A percentile compares a stretch with the other conserved stretches of the same genome.
These are phyloP conservation scores for Panorpa germanica DNA, from an alignment of 2,888 invertebrate genomes.

Conservation along the genomic window DNA sequence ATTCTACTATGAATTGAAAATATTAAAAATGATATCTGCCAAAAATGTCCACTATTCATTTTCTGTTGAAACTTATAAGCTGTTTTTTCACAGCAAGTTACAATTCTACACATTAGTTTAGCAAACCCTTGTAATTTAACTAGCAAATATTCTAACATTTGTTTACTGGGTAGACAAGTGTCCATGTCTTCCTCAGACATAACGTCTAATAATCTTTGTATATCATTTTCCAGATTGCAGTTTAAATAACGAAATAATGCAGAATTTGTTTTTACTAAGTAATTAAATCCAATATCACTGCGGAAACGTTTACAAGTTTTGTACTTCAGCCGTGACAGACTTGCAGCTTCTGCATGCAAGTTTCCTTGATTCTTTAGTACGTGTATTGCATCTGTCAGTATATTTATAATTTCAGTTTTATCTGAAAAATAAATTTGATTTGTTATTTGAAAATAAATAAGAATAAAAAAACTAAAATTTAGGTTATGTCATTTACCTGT, in stretches of 20 bases:
- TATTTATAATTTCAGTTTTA: constrained; percentile 5
- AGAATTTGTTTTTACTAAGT: constrained; percentile 31
- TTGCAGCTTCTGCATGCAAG: constrained; percentile 31
- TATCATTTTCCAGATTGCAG: constrained; percentile 26
- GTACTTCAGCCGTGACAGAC: constrained; percentile 33
- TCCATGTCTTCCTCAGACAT: constrained; percentile 20
- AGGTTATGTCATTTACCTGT: too few relatives aligned
- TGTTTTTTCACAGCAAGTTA: constrained; percentile 27
- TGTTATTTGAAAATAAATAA: too few relatives aligned
- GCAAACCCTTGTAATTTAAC: constrained; percentile 32
- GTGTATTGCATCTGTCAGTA: constrained; percentile 10
- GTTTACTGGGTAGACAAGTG: constrained; percentile 30
- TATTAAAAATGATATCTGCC: constrained; percentile 33
- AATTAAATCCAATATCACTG: constrained; percentile 33
- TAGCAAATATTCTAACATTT: constrained; percentile 36
- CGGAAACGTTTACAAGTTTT: constrained; percentile 37
- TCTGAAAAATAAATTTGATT: constrained; percentile 10
- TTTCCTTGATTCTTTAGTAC: constrained; percentile 23
- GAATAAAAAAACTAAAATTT: too few relatives aligned
- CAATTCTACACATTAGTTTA: constrained; percentile 31
- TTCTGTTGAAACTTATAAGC: constrained; percentile 30
- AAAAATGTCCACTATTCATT: constrained; percentile 31
- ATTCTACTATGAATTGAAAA: constrained; percentile 32
- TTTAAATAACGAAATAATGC: constrained; percentile 29
- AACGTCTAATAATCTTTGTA: constrained; percentile 21